Conservation (phyloP, 2,113 vertebrate genomes). For the Montifringilla adamsi region DNA sequence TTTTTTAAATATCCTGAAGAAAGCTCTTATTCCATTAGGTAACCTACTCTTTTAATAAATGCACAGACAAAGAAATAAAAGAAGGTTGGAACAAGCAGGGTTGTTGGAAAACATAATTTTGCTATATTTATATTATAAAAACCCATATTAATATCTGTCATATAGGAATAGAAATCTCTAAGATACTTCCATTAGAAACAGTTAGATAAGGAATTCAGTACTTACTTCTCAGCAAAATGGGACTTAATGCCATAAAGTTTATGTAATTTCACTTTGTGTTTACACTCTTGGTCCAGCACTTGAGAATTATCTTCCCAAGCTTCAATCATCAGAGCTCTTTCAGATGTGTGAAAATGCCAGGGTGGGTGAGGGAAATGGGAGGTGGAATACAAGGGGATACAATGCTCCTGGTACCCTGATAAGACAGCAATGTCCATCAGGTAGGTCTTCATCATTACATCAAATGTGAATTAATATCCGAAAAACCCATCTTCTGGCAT, state of each 20-base stretch:
- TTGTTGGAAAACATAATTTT: neutral
- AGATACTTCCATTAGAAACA: neutral
- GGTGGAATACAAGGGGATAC: neutral
- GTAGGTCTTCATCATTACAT: neutral
- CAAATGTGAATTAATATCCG: neutral
- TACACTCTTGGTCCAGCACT: neutral
- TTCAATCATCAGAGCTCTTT: neutral
- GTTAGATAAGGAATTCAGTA: neutral
- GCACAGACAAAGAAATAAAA: neutral
- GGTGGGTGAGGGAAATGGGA: neutral
- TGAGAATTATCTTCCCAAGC: neutral
- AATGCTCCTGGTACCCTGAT: neutral
- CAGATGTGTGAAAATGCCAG: neutral
- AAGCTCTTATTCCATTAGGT: neutral
- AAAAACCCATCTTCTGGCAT: neutral
- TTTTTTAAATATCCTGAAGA: neutral
- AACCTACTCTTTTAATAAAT: neutral
- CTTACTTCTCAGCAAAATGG: neutral
- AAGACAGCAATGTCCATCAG: neutral
- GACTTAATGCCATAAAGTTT: neutral
- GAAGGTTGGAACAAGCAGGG: neutral
- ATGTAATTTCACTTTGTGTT: neutral
- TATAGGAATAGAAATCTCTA: neutral
- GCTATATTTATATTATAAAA: neutral
- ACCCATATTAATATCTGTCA: neutral